phyloP scores from a whole-genome alignment of 92 coral and sea anemone species.

The Muricea muricata region DNA sequence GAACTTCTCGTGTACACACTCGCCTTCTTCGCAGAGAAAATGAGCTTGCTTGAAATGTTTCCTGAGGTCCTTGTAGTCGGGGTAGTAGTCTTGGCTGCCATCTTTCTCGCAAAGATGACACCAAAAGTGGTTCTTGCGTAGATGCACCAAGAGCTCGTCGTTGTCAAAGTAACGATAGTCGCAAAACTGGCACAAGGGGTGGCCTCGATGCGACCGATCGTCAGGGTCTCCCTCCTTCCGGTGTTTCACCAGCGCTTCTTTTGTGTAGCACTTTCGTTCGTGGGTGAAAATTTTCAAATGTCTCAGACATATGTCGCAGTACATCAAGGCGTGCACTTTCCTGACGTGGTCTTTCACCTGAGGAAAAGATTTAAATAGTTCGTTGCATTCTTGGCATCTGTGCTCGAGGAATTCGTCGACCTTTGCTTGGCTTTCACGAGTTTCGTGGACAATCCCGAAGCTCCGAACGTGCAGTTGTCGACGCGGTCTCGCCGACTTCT shows the following conservation, averaged over 20 bases:
- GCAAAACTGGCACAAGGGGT: constrained; percentile 93
- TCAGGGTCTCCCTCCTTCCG: constrained; percentile 85
- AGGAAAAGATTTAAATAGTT: constrained; percentile 56
- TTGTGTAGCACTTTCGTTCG: constrained; percentile 80
- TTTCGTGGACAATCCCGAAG: constrained; percentile 67
- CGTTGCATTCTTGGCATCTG: constrained; percentile 71
- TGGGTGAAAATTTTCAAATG: constrained; percentile 83
- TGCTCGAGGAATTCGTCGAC: constrained; percentile 81
- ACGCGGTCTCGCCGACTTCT: constrained; percentile 30
- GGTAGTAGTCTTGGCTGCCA: constrained; percentile 84
- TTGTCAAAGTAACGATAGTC: constrained; percentile 87
- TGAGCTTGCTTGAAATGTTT: constrained; percentile 83
- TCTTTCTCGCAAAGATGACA: constrained; percentile 96
- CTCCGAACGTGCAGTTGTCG: constrained; percentile 50
- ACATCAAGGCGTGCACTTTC: constrained; percentile 69
- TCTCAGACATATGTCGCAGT: constrained; percentile 82
- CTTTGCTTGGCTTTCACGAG: constrained; percentile 66
- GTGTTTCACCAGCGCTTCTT: constrained; percentile 81
- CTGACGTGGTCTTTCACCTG: constrained; percentile 79
- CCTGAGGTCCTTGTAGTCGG: constrained; percentile 71
- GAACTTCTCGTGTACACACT: constrained; percentile 82
- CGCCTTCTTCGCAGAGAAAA: constrained; percentile 91
- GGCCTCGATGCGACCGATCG: constrained; percentile 93
- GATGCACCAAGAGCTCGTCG: constrained; percentile 86
- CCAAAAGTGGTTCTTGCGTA: constrained; percentile 93